Conservation (phyloP, 2,888 invertebrate genomes). For the Eledona agricola region DNA sequence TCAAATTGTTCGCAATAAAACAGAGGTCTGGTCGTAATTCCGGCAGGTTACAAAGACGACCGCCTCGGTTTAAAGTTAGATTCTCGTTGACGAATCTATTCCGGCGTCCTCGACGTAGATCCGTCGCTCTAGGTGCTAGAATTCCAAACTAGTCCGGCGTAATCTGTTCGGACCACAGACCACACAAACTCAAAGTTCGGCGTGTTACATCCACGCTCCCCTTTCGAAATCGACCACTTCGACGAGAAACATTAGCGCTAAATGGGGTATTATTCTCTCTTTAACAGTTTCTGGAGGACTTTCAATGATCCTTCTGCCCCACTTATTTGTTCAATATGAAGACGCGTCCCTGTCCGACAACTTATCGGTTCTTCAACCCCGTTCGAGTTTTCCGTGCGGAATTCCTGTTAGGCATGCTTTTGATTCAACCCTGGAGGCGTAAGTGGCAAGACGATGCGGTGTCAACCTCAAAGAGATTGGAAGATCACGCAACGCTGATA, state of each 20-base stretch:
- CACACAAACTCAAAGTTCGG: slow-evolving; percentile 7
- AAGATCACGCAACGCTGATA: slow-evolving; percentile 14
- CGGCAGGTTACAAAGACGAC: too few species aligned
- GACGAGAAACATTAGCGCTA: slow-evolving; percentile 22
- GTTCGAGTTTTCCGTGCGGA: slow-evolving; percentile 19
- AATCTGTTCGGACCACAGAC: slow-evolving; percentile 19
- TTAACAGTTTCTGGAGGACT: slow-evolving; percentile 12
- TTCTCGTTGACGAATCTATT: not conserved
- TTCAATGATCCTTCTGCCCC: slow-evolving; percentile 13
- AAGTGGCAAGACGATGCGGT: slow-evolving; percentile 9
- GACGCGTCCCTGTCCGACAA: slow-evolving; percentile 17
- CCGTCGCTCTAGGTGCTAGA: slow-evolving; percentile 9
- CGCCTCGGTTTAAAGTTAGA: too few species aligned
- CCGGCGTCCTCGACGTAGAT: not conserved
- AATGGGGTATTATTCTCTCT: slow-evolving; percentile 17
- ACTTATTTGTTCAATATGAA: slow-evolving; percentile 17
- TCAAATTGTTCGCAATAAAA: too few species aligned
- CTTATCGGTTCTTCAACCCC: slow-evolving; percentile 23
- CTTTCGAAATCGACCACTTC: slow-evolving; percentile 19
- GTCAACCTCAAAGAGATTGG: slow-evolving; percentile 29
- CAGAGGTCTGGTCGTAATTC: too few species aligned
- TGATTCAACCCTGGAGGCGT: slow-evolving; percentile 33
- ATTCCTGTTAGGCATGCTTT: slow-evolving; percentile 35
- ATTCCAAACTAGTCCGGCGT: slow-evolving; percentile 5
- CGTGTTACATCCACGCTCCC: slow-evolving; percentile 10